Evolutionary conservation across 2,113 vertebrate species (phyloP), one percentile per base, ranked within the genome.

Genomic region (Perca fluviatilis): DNA sequence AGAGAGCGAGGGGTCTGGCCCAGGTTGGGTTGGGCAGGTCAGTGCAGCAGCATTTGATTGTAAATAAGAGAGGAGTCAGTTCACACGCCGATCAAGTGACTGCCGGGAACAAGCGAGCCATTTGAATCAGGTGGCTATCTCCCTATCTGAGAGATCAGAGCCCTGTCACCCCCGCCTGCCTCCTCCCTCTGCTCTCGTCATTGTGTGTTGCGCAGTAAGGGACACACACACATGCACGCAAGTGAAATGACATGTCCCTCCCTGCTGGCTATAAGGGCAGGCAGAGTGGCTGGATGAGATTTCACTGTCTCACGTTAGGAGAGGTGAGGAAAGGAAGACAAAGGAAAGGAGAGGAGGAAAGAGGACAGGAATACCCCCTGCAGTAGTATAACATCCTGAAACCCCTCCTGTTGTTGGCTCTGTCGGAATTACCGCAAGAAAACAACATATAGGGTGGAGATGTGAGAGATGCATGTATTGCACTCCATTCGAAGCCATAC

Each of bases 71-170:
- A 92, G 89, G 91, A 94, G 91, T 94, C 93, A 96, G 96, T 97
- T 98, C 97, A 97, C 96, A 98, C 96, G 96, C 96, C 85, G 96
- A 98, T 97, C 96, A 88, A 90, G 95, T 97, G 91, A 96, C 97
- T 66, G 89, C 89, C 80, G 94, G 95, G 96, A 97, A 98, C 97
- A 97, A 97, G 95, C 95, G 93, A 93, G 92, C 93, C 94, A 96
- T 97, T 97, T 97, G 96, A 96, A 96, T 96, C 96, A 95, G 96
- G 95, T 96, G 96, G 95, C 95, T 96, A 95, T 97, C 96, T 97
- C 94, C 94, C 94, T 95, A 96, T 96, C 94, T 94, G 93, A 93
- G 96, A 96, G 96, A 96, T 96, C 96, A 97, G 96, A 96, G 96
- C 94, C 94, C 95, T 91, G 87, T 95, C 81, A 93, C 94, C 95